These are phyloP conservation scores for Seriola aureovittata DNA, from an alignment of 2,113 vertebrate species.

Conservation along the genomic window DNA sequence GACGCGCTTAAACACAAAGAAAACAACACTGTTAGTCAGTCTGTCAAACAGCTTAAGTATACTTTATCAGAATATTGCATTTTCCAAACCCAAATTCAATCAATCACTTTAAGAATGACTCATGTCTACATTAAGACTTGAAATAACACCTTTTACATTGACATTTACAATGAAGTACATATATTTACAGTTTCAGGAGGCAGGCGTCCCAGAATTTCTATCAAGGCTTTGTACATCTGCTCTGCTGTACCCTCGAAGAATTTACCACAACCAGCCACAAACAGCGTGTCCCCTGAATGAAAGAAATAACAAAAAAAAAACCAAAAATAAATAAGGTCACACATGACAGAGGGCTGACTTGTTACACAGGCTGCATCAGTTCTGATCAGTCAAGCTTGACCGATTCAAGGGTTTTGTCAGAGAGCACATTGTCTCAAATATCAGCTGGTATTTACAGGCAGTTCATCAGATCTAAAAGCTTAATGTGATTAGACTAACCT, in stretches of 20 bases:
- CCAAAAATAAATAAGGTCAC: not conserved
- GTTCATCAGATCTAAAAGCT: not conserved
- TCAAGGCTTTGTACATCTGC: conserved; percentile 95
- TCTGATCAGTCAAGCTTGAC: not conserved
- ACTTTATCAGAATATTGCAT: not conserved
- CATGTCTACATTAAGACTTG: not conserved
- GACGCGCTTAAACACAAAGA: conserved; percentile 85
- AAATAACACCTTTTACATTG: not conserved
- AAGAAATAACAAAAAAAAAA: not conserved
- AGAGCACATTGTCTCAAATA: not conserved
- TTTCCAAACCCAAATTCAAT: not conserved
- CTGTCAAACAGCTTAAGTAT: not conserved
- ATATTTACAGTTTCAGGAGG: conserved; percentile 90
- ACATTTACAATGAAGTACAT: not conserved
- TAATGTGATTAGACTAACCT: conserved; percentile 62
- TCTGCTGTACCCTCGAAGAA: conserved; percentile 98
- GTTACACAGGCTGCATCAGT: not conserved
- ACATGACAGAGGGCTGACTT: not conserved
- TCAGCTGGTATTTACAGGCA: not conserved
- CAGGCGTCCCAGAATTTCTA: conserved; percentile 91
- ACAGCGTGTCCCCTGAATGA: conserved; percentile 93
- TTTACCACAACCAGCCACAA: conserved; percentile 96
- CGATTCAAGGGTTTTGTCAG: not conserved
- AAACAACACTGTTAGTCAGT: not conserved
- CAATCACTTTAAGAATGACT: not conserved